Percentiles rank a stretch among this genome's conserved stretches.
Conservation (phyloP, 2,113 vertebrate genomes). For the Orthochromis indermauri region DNA sequence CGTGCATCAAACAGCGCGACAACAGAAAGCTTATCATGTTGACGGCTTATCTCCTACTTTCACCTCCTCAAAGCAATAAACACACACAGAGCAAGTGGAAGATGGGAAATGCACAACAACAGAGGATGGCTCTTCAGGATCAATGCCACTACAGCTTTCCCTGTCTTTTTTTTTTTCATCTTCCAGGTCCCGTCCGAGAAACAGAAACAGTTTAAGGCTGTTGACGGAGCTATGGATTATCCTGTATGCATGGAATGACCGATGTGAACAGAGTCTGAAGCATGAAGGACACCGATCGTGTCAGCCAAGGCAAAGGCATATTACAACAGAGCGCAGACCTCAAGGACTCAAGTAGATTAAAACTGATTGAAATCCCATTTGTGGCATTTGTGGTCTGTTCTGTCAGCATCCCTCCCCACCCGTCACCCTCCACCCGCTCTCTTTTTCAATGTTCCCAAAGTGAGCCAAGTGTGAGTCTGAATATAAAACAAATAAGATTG, state of each 20-base stretch:
- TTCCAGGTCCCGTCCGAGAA: not conserved
- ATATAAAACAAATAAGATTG: constrained; percentile 40
- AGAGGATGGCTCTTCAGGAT: constrained; percentile 11
- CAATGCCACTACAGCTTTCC: not conserved
- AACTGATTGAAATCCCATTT: constrained; percentile 72
- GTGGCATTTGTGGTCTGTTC: constrained; percentile 43
- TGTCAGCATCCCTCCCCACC: not conserved
- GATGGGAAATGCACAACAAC: constrained; percentile 1
- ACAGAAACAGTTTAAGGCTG: not conserved
- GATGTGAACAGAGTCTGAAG: constrained; percentile 22
- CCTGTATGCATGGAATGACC: constrained; percentile 38
- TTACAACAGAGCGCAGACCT: constrained; percentile 52
- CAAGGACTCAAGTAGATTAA: constrained; percentile 64
- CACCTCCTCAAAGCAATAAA: constrained; percentile 31
- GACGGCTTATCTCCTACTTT: constrained; percentile 26
- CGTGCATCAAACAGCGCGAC: not conserved
- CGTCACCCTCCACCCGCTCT: not conserved
- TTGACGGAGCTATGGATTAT: constrained; percentile 50
- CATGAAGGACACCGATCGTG: constrained; percentile 58
- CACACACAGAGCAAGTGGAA: not conserved
- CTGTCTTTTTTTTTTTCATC: not conserved
- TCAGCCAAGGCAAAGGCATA: constrained; percentile 36
- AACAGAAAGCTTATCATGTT: constrained; percentile 3
- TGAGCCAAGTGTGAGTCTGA: not conserved
- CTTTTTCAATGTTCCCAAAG: not conserved